Conservation (phyloP, 2,888 invertebrate genomes). For the Cenopis cana region DNA sequence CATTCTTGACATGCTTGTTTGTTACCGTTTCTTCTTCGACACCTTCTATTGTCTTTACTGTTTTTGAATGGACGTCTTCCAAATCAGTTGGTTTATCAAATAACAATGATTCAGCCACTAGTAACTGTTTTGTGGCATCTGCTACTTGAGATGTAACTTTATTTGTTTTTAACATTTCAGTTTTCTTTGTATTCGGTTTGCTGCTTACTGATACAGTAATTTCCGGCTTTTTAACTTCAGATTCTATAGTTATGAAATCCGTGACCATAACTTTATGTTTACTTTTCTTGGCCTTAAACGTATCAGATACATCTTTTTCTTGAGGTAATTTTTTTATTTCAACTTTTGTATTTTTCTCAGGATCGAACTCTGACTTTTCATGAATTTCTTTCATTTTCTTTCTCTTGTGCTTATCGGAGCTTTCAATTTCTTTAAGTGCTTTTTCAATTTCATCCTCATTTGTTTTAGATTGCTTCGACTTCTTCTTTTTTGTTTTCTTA, state of each 20-base stretch:
- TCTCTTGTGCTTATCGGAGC: slow-evolving; percentile 69
- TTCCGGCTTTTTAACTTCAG: slow-evolving; percentile 39
- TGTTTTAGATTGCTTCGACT: slow-evolving; percentile 68
- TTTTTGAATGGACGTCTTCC: neutral
- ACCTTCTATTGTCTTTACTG: neutral
- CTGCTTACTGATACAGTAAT: neutral
- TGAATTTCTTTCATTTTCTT: slow-evolving; percentile 63
- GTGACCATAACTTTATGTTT: slow-evolving; percentile 46
- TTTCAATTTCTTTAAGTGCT: slow-evolving; percentile 79
- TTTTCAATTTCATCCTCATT: slow-evolving; percentile 75
- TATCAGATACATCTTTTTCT: neutral
- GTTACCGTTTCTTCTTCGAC: neutral
- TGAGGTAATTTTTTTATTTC: slow-evolving; percentile 50
- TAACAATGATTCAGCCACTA: neutral
- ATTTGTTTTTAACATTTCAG: neutral
- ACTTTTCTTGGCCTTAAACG: slow-evolving; percentile 58
- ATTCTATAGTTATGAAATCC: slow-evolving; percentile 47
- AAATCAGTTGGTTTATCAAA: neutral
- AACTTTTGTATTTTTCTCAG: slow-evolving; percentile 56
- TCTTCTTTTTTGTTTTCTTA: slow-evolving; percentile 75
- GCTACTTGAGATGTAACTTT: neutral
- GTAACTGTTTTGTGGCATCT: neutral
- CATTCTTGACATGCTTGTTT: neutral
- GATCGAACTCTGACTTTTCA: slow-evolving; percentile 62
- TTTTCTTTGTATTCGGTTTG: slow-evolving; percentile 50